Evolutionary conservation across 2,113 vertebrate genomes (phyloP).

Genomic region (Probosciger aterrimus): DNA sequence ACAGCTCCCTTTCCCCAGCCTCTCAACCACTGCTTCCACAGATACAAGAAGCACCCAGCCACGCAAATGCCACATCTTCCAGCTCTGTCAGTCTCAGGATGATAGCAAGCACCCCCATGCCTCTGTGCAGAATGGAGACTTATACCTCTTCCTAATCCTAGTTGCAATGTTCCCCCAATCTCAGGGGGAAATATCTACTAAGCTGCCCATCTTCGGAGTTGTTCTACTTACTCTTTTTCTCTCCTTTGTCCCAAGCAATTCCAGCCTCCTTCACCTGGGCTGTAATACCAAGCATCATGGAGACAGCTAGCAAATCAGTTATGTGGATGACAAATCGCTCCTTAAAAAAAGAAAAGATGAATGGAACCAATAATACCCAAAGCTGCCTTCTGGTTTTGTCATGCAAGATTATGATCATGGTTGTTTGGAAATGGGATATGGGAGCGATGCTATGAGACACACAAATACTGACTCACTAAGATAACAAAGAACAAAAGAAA

Average conservation of each 20-base stretch:
- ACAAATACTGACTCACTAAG: background rate
- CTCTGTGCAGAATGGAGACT: background rate
- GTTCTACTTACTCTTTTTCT: conserved; percentile 89
- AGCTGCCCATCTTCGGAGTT: background rate
- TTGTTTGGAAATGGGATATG: background rate
- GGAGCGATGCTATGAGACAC: background rate
- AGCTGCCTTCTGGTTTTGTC: background rate
- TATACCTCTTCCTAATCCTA: background rate
- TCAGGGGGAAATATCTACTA: background rate
- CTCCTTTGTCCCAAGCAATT: conserved; percentile 97
- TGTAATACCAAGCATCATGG: conserved; percentile 99
- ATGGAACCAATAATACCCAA: background rate
- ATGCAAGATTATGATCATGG: background rate
- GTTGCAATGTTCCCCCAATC: background rate
- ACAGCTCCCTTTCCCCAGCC: background rate
- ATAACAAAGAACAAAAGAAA: background rate
- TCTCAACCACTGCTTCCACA: background rate
- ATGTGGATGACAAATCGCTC: conserved; percentile 97
- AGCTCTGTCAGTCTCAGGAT: background rate
- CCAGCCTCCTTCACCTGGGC: conserved; percentile 98
- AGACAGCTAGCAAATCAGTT: conserved; percentile 92
- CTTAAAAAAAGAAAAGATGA: conserved; percentile 57
- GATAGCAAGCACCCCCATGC: background rate
- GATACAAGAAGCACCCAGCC: background rate
- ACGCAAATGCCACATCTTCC: background rate